These are phyloP conservation scores for Troides aeacus DNA, from an alignment of 2,888 invertebrate species.

Conservation along the genomic window DNA sequence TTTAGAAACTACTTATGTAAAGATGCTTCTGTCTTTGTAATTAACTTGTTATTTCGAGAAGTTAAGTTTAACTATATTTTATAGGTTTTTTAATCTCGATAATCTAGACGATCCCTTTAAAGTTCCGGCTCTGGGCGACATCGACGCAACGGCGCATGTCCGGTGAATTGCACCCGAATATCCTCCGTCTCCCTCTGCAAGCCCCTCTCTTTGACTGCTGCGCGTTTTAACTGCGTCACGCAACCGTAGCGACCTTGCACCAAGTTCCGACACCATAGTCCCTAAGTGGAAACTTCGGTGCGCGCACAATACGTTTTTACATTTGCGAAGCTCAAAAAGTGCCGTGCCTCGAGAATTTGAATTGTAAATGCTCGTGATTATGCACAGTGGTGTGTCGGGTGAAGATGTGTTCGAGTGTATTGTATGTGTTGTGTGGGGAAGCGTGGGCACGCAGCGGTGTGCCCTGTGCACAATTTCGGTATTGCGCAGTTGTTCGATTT, in stretches of 20 bases:
- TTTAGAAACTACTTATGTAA: background rate
- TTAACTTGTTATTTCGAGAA: too few species aligned
- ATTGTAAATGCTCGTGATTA: conserved; percentile 75
- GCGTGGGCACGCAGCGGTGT: conserved; percentile 59
- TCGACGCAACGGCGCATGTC: conserved; percentile 71
- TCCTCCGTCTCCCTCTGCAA: conserved; percentile 9
- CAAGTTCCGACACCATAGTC: conserved; percentile 42
- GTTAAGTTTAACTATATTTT: background rate
- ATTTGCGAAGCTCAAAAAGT: conserved; percentile 70
- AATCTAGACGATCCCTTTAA: background rate
- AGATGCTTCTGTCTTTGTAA: background rate
- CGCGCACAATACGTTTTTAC: conserved; percentile 64
- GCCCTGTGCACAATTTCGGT: conserved; percentile 20
- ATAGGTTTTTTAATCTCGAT: background rate
- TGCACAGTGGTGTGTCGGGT: conserved; percentile 65
- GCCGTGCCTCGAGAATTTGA: conserved; percentile 66
- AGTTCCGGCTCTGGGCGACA: conserved; percentile 60
- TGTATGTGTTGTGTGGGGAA: conserved; percentile 63
- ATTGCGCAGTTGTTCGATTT: conserved; percentile 18
- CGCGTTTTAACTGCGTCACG: conserved; percentile 34
- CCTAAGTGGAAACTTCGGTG: conserved; percentile 44
- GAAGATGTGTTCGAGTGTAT: conserved; percentile 71
- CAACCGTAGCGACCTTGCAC: conserved; percentile 56
- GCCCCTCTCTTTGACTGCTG: conserved; percentile 13
- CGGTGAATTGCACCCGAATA: conserved; percentile 49